phyloP scores from a whole-genome alignment of 2,797 vertebrate genomes.

The Hirundo rustica region DNA sequence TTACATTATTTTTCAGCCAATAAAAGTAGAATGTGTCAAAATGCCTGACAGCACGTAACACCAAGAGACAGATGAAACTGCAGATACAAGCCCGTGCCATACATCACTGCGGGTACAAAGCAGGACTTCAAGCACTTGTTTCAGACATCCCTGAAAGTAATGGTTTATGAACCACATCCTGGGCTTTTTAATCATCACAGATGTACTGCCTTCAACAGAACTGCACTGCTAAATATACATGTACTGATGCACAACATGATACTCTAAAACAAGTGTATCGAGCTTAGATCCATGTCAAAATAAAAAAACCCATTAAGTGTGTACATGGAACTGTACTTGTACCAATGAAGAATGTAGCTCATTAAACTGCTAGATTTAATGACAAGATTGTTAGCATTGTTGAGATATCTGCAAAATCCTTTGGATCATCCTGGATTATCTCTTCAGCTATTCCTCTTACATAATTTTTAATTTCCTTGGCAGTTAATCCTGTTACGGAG shows the following conservation, averaged over 20 bases:
- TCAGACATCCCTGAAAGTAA: constrained; percentile 9
- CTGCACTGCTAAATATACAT: not conserved
- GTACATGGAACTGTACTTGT: not conserved
- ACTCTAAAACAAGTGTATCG: not conserved
- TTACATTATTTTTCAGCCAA: not conserved
- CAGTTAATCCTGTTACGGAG: constrained; percentile 39
- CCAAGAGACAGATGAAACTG: constrained; percentile 13
- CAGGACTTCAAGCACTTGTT: not conserved
- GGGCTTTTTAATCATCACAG: constrained; percentile 9
- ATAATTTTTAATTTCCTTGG: constrained; percentile 58
- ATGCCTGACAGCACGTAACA: not conserved
- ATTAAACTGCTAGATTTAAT: constrained; percentile 47
- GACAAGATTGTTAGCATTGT: constrained; percentile 38
- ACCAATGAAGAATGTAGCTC: not conserved
- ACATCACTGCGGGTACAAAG: not conserved
- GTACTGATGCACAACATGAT: not conserved
- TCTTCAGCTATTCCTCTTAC: constrained; percentile 39
- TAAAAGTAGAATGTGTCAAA: constrained; percentile 24
- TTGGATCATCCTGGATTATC: constrained; percentile 56
- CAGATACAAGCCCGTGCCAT: not conserved
- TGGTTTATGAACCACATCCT: not conserved
- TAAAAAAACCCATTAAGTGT: not conserved
- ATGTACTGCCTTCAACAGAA: not conserved
- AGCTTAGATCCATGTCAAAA: not conserved
- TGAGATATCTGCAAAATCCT: constrained; percentile 46